Evolutionary conservation across 2,113 vertebrate genomes (phyloP).

Genomic region (Saguinus imperator): DNA sequence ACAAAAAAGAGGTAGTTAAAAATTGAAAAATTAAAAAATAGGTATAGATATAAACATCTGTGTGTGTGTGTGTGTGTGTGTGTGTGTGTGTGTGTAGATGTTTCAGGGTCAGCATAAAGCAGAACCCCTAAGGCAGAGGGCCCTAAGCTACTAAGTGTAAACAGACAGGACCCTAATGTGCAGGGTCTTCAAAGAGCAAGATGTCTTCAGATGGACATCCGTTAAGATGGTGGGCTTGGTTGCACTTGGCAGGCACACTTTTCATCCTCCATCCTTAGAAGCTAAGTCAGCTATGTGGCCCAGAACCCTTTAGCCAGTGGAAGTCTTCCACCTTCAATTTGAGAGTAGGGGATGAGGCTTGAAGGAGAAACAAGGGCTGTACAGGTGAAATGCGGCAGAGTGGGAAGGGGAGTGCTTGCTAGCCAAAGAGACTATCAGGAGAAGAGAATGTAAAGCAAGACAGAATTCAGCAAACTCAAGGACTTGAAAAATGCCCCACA

Average conservation of each 20-base stretch:
- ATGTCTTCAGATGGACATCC: rapidly evolving
- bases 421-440: background rate
- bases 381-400: rapidly evolving
- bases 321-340: background rate
- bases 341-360: background rate
- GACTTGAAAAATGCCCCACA: background rate
- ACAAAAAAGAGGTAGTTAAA: background rate
- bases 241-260: rapidly evolving
- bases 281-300: background rate
- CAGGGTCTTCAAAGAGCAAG: rapidly evolving
- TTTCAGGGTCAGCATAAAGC: background rate
- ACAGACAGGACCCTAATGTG: rapidly evolving
- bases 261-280: no score
- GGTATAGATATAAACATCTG: no score
- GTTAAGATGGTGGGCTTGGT: background rate
- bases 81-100: no score
- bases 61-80: no score
- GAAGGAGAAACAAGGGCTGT: background rate
- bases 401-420: background rate
- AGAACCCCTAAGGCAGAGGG: no score
- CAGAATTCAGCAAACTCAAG: background rate
- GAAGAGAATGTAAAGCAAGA: background rate
- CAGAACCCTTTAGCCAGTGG: background rate
- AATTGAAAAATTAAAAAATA: background rate
- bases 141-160: background rate